phyloP scores from a whole-genome alignment of 2,888 invertebrate species.

The Folsomia manolachei region DNA sequence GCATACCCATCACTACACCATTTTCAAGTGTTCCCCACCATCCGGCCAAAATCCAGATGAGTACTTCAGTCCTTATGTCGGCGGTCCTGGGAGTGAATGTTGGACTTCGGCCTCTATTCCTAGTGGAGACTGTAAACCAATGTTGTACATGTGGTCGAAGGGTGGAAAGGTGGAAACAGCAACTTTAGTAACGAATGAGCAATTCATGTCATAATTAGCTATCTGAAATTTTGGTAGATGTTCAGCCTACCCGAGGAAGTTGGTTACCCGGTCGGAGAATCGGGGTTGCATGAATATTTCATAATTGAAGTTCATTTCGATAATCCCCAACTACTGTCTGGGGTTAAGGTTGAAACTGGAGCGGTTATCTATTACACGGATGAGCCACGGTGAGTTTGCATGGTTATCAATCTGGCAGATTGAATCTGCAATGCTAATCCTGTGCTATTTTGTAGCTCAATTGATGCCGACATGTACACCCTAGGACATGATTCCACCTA shows the following conservation, averaged over 20 bases:
- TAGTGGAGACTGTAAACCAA: constrained; percentile 19
- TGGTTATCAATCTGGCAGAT: no score
- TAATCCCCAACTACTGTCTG: constrained; percentile 24
- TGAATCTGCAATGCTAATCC: no score
- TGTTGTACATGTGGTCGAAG: constrained; percentile 30
- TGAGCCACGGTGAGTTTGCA: constrained; percentile 27
- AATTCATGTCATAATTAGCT: no score
- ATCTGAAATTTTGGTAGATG: no score
- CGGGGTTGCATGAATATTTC: constrained; percentile 21
- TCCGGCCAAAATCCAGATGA: constrained; percentile 15
- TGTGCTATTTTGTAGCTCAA: no score
- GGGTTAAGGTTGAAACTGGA: constrained; percentile 25
- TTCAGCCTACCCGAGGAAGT: constrained; percentile 37
- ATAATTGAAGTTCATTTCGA: constrained; percentile 35
- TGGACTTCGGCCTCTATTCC: constrained; percentile 25
- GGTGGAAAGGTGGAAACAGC: constrained; percentile 29
- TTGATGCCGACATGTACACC: constrained; percentile 12
- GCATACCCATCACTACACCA: constrained; percentile 31
- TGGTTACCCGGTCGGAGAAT: constrained; percentile 29
- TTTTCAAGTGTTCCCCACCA: constrained; percentile 31
- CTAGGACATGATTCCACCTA: constrained; percentile 14
- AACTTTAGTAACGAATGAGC: no score
- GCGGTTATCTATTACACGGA: constrained; percentile 25
- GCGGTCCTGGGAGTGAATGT: constrained; percentile 26
- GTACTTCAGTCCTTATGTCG: constrained; percentile 24